Evolutionary conservation across 2,113 vertebrate species (phyloP).

Genomic region (Misgurnus mizolepis): DNA sequence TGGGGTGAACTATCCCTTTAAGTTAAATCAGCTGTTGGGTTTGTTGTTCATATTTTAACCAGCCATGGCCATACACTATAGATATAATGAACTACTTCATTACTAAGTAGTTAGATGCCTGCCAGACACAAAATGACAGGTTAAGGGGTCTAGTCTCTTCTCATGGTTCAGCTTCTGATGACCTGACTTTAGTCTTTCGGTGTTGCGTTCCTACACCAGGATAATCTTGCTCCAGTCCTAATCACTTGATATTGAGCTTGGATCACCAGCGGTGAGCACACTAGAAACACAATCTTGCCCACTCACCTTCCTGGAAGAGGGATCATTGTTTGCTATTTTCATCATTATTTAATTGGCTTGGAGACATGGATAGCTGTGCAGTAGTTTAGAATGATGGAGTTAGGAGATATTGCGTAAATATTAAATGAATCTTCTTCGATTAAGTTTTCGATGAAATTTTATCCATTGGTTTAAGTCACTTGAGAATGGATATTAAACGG

Average conservation of each 20-base stretch:
- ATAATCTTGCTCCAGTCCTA: constrained; percentile 40
- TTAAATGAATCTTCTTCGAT: background rate
- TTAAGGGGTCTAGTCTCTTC: constrained; percentile 23
- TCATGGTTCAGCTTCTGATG: background rate
- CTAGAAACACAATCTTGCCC: constrained; percentile 49
- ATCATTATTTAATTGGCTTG: constrained; percentile 44
- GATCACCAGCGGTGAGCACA: constrained; percentile 23
- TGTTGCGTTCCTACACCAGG: constrained; percentile 45
- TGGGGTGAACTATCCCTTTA: no score
- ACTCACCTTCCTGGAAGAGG: constrained; percentile 49
- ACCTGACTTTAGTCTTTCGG: constrained; percentile 18
- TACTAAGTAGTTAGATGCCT: constrained; percentile 32
- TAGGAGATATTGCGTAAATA: background rate
- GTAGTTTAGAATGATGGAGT: constrained; percentile 1
- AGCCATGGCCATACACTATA: no score
- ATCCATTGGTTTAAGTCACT: background rate
- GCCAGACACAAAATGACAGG: constrained; percentile 36
- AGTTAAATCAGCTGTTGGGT: no score
- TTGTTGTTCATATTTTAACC: no score
- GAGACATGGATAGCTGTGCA: constrained; percentile 13
- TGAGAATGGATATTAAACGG: background rate
- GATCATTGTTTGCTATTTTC: constrained; percentile 33
- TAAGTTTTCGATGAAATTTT: background rate
- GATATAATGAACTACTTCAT: background rate
- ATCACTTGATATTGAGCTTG: constrained; percentile 48